These are phyloP conservation scores for Heliconius himera DNA, from an alignment of 1,140 invertebrate species.

Conservation along the genomic window DNA sequence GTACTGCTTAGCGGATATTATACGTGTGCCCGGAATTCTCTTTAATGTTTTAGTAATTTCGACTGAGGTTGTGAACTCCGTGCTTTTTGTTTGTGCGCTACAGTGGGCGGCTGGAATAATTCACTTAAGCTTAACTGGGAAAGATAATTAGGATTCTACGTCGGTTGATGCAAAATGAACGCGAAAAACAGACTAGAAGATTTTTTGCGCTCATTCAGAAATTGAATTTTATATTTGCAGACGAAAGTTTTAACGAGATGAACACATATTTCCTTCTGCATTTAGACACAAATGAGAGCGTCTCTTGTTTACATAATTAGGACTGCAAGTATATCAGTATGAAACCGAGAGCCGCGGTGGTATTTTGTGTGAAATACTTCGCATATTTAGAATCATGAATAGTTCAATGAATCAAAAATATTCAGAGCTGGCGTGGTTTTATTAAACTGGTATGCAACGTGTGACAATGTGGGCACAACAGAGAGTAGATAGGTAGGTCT, in stretches of 20 bases:
- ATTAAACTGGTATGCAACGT: constrained; percentile 59
- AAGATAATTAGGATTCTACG: constrained; percentile 82
- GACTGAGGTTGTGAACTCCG: constrained; percentile 79
- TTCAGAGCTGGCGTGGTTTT: constrained; percentile 40
- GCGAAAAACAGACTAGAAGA: constrained; percentile 77
- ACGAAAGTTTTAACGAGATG: constrained; percentile 79
- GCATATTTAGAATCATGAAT: background rate
- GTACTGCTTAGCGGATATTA: constrained; percentile 75
- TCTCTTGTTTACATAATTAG: constrained; percentile 64
- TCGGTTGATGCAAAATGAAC: constrained; percentile 80
- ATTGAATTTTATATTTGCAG: constrained; percentile 81
- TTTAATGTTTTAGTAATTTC: constrained; percentile 81
- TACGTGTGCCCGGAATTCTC: constrained; percentile 72
- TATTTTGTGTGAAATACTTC: background rate
- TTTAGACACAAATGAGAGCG: constrained; percentile 65
- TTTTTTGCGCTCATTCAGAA: constrained; percentile 80
- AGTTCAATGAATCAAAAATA: constrained; percentile 46
- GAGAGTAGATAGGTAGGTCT: constrained; percentile 65
- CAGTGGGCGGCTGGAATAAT: constrained; percentile 79
- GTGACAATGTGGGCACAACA: constrained; percentile 63
- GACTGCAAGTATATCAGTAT: constrained; percentile 39
- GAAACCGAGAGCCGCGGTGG: background rate
- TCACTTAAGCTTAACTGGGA: constrained; percentile 81
- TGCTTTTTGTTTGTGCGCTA: constrained; percentile 78
- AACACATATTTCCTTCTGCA: constrained; percentile 67